Conservation (phyloP, 1,140 invertebrate species). For the Drosophila prosaltans region DNA sequence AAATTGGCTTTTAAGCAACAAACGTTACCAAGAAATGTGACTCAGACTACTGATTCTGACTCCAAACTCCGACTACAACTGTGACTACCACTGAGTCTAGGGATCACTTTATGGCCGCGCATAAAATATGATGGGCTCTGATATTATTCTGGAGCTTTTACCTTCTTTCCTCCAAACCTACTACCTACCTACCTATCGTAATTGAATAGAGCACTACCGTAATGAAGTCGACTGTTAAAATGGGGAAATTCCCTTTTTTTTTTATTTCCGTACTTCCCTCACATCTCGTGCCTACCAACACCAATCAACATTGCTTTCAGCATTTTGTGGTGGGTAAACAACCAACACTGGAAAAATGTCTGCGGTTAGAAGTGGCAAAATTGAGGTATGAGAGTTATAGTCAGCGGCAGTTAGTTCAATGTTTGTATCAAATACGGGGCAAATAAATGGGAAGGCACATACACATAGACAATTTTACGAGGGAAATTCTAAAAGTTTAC, state of each 20-base stretch:
- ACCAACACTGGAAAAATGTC: constrained; percentile 52
- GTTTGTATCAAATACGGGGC: constrained; percentile 42
- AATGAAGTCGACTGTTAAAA: constrained; percentile 70
- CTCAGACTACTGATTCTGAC: neutral
- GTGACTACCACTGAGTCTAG: constrained; percentile 19
- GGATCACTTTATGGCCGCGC: constrained; percentile 38
- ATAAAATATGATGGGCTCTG: constrained; percentile 61
- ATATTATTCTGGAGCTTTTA: constrained; percentile 25
- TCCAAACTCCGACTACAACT: neutral
- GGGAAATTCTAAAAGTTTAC: neutral
- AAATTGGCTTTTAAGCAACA: constrained; percentile 54
- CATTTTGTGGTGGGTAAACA: constrained; percentile 17
- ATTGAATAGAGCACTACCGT: constrained; percentile 56
- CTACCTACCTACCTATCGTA: constrained; percentile 52
- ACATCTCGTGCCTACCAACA: constrained; percentile 8
- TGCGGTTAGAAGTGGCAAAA: constrained; percentile 46
- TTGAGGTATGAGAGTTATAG: neutral
- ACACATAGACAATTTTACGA: constrained; percentile 9
- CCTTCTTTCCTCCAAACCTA: neutral
- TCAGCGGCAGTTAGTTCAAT: constrained; percentile 30
- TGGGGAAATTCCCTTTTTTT: constrained; percentile 13
- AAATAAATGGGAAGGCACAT: constrained; percentile 62
- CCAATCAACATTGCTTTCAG: constrained; percentile 36
- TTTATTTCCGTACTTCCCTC: neutral
- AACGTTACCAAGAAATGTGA: neutral